Conservation (phyloP, 2,113 vertebrate species). For the Pipa parva region DNA sequence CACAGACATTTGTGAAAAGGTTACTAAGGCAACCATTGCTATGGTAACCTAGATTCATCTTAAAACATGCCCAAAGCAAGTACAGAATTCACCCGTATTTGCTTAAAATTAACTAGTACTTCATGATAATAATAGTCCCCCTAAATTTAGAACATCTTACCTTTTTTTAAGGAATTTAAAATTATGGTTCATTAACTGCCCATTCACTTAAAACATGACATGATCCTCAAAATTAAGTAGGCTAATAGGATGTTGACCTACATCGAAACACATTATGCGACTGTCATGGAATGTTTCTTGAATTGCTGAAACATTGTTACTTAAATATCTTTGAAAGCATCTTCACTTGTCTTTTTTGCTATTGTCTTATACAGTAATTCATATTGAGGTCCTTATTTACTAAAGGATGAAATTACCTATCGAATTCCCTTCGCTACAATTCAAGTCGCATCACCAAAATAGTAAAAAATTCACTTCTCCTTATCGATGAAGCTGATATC, state of each 20-base stretch:
- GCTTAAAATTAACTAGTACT: constrained; percentile 10
- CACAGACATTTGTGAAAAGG: constrained; percentile 23
- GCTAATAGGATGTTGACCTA: constrained; percentile 32
- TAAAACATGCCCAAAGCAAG: constrained; percentile 31
- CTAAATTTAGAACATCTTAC: constrained; percentile 1
- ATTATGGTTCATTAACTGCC: constrained; percentile 11
- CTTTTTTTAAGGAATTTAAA: constrained; percentile 7
- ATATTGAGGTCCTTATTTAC: too few species aligned
- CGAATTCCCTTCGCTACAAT: too few species aligned
- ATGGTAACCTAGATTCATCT: constrained; percentile 28
- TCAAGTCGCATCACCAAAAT: too few species aligned
- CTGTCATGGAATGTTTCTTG: not conserved
- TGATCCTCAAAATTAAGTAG: not conserved
- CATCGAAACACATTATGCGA: constrained; percentile 9
- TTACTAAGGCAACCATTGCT: constrained; percentile 23
- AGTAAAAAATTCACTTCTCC: too few species aligned
- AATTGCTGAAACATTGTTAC: constrained; percentile 4
- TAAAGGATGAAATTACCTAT: too few species aligned
- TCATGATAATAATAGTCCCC: constrained; percentile 15
- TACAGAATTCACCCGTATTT: constrained; percentile 25
- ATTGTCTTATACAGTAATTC: too few species aligned
- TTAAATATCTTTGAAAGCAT: too few species aligned
- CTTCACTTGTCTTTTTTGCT: too few species aligned
- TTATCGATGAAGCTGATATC: too few species aligned
- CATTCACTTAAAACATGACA: not conserved